phyloP scores from a whole-genome alignment of 2,113 vertebrate genomes.

The Nycticryphes semicollaris region DNA sequence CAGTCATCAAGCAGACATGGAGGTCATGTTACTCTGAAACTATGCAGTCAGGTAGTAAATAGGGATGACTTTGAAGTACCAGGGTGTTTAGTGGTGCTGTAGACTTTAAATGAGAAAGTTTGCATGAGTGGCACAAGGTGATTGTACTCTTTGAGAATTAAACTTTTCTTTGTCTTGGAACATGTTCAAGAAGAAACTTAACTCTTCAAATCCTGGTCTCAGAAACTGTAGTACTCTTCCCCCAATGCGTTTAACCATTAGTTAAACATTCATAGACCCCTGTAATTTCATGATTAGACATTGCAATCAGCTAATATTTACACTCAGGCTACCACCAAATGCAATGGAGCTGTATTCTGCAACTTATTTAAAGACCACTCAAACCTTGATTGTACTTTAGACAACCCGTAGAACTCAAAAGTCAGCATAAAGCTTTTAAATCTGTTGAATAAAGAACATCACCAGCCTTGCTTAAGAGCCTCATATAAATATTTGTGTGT shows the following conservation, averaged over 20 bases:
- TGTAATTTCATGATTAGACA: not conserved
- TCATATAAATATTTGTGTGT: not conserved
- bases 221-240: not conserved
- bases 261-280: not conserved
- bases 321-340: not conserved
- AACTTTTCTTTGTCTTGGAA: not conserved
- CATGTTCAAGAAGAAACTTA: not conserved
- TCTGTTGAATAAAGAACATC: not conserved
- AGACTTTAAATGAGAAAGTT: not conserved
- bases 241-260: not conserved
- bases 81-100: not conserved
- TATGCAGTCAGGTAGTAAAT: not conserved
- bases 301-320: not conserved
- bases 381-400: not conserved
- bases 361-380: not conserved
- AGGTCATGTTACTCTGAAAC: not conserved
- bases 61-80: not conserved
- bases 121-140: not conserved
- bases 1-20: not conserved
- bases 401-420: not conserved
- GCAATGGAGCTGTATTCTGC: not conserved
- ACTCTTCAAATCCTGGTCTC: not conserved
- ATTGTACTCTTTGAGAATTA: not conserved
- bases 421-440: not conserved
- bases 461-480: not conserved